Evolutionary conservation across 1,140 invertebrate species (phyloP).

Genomic region (Thaumatotibia leucotreta): DNA sequence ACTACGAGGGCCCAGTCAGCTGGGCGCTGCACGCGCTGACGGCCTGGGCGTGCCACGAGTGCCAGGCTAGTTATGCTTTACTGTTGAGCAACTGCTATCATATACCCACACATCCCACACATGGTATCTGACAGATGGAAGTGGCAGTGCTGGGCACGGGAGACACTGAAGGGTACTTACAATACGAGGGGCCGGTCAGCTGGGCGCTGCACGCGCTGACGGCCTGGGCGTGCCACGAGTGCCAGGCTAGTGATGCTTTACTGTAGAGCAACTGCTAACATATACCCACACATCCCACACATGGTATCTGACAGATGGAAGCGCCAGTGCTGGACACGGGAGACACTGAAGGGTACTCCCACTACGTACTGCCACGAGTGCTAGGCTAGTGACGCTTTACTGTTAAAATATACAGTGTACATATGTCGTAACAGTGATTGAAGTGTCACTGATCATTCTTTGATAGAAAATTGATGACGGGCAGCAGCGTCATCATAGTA

Average conservation of each 20-base stretch:
- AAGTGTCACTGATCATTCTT: too few species aligned
- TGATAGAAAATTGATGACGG: too few species aligned
- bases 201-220: slow-evolving; percentile 50
- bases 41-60: slow-evolving; percentile 48
- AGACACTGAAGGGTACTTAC: slow-evolving; percentile 50
- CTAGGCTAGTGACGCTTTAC: background rate
- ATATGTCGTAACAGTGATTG: too few species aligned
- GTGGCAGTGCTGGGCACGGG: slow-evolving; percentile 54
- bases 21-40: slow-evolving; percentile 50
- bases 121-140: slow-evolving; percentile 32
- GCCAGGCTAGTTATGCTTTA: slow-evolving; percentile 19
- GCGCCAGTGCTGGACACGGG: slow-evolving; percentile 55
- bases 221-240: slow-evolving; percentile 48
- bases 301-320: slow-evolving; percentile 32
- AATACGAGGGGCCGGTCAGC: slow-evolving; percentile 54
- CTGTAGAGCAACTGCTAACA: too few species aligned
- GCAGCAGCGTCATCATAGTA: too few species aligned
- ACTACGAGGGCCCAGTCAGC: slow-evolving; percentile 53
- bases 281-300: too few species aligned
- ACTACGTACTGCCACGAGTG: slow-evolving; percentile 61
- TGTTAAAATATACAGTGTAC: too few species aligned
- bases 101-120: too few species aligned
- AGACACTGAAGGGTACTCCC: slow-evolving; percentile 50
- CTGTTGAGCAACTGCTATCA: too few species aligned
- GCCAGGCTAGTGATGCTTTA: slow-evolving; percentile 19